These are phyloP conservation scores for Exocentrus adspersus DNA, from an alignment of 2,888 invertebrate species.

Conservation along the genomic window DNA sequence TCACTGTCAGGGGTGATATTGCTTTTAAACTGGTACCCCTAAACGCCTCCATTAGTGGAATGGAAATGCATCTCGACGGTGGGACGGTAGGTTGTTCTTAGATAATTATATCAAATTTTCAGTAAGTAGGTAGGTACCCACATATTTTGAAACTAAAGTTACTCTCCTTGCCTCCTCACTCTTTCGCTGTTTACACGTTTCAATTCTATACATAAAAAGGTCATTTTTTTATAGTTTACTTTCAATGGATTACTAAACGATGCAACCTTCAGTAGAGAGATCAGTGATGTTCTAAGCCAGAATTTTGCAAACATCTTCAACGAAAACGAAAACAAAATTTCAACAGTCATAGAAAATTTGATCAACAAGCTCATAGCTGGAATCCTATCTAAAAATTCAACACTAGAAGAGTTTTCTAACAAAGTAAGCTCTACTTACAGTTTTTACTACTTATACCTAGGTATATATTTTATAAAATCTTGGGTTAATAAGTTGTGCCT, in stretches of 20 bases:
- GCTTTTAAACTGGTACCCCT: neutral
- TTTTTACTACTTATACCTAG: no score
- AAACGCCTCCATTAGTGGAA: neutral
- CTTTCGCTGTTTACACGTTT: no score
- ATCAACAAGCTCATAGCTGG: neutral
- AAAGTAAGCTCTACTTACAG: neutral
- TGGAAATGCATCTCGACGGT: neutral
- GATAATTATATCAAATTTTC: no score
- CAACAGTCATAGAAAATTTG: neutral
- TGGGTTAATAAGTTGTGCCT: no score
- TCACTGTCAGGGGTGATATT: neutral
- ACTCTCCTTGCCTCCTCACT: no score
- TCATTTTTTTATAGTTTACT: conserved; percentile 3
- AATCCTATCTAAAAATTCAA: neutral
- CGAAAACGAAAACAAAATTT: neutral
- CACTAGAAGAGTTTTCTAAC: neutral
- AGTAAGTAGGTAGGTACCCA: no score
- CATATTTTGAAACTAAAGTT: no score
- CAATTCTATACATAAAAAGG: neutral
- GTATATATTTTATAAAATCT: no score
- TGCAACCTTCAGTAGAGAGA: neutral
- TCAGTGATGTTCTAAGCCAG: neutral
- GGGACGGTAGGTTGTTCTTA: neutral
- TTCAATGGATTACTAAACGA: conserved; percentile 16
- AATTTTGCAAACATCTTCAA: conserved; percentile 1